phyloP scores from a whole-genome alignment of 2,888 invertebrate genomes.

The Gortyna flavago region DNA sequence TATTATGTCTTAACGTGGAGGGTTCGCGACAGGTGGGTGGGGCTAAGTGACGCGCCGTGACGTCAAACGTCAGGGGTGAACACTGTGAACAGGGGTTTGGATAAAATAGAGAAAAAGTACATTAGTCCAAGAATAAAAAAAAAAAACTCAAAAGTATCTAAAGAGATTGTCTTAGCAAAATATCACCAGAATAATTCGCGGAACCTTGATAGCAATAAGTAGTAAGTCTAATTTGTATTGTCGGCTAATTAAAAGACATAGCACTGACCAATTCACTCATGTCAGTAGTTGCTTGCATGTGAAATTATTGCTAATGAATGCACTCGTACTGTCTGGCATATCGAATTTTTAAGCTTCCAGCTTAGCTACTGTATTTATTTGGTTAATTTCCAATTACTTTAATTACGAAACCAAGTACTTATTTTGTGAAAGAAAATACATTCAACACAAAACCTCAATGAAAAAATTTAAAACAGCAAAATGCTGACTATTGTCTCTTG shows the following conservation, averaged over 20 bases:
- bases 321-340: neutral
- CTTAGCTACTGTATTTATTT: neutral
- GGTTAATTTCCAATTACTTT: neutral
- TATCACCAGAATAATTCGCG: neutral
- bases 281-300: neutral
- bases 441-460: neutral
- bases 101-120: neutral
- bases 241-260: too few species aligned
- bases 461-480: neutral
- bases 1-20: conserved; percentile 87
- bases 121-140: neutral
- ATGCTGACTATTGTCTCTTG: conserved; percentile 12
- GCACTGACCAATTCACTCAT: neutral
- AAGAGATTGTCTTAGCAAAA: too few species aligned
- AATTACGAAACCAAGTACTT: neutral
- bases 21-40: conserved; percentile 88
- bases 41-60: conserved; percentile 81
- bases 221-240: neutral
- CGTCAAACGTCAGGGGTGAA: conserved; percentile 77
- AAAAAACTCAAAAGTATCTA: neutral
- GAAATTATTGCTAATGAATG: neutral
- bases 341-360: neutral
- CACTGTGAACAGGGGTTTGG: conserved; percentile 67
- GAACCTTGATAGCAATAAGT: neutral
- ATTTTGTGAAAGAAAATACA: neutral